Conservation (phyloP, 2,888 invertebrate genomes). For the Hecatera dysodea region DNA sequence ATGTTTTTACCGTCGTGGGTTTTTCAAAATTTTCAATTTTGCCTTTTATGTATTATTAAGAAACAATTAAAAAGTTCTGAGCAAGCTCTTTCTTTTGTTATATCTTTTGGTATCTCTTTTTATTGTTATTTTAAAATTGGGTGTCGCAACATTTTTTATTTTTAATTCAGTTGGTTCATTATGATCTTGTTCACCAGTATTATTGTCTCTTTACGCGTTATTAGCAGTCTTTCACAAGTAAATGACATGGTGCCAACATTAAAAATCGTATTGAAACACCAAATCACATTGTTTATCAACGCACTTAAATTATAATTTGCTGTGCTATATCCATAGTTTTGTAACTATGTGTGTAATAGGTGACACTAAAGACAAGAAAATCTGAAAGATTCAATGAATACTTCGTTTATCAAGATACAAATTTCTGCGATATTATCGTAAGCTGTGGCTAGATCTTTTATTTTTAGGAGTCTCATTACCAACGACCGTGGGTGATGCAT, state of each 20-base stretch:
- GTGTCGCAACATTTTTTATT: no score
- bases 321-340: slow-evolving; percentile 73
- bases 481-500: no score
- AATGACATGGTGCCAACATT: slow-evolving; percentile 73
- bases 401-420: slow-evolving; percentile 72
- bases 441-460: slow-evolving; percentile 73
- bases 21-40: no score
- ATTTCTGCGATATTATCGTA: slow-evolving; percentile 76
- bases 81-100: no score
- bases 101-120: no score
- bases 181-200: slow-evolving; percentile 79
- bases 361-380: slow-evolving; percentile 76
- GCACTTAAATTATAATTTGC: slow-evolving; percentile 57
- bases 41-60: no score
- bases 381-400: slow-evolving; percentile 79
- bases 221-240: slow-evolving; percentile 74
- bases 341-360: slow-evolving; percentile 76
- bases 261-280: slow-evolving; percentile 71
- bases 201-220: slow-evolving; percentile 73
- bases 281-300: slow-evolving; percentile 69
- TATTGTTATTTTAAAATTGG: no score
- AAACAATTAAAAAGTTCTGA: no score
- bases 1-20: no score
- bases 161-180: slow-evolving; percentile 82
- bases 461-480: no score